Percentiles rank a stretch among this genome's conserved stretches.
phyloP scores from a whole-genome alignment of 1,140 invertebrate species.

The Drosophila takahashii region DNA sequence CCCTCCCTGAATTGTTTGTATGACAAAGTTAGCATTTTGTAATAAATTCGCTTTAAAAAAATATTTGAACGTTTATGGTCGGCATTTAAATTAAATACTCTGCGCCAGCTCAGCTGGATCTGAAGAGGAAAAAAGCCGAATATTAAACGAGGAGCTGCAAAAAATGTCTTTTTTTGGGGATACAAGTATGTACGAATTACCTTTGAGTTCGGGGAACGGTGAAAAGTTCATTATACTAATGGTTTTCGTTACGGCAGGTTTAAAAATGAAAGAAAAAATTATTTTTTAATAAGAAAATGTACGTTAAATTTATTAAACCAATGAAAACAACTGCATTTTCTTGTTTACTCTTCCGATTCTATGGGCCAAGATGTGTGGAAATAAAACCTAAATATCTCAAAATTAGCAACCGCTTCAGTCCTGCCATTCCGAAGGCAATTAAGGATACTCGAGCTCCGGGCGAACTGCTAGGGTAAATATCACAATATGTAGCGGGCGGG shows the following conservation, averaged over 20 bases:
- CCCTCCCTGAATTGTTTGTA: slow-evolving; percentile 63
- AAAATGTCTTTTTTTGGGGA: slow-evolving; percentile 5
- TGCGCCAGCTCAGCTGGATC: slow-evolving; percentile 23
- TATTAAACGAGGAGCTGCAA: slow-evolving; percentile 4
- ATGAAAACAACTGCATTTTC: slow-evolving; percentile 4
- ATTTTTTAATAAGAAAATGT: neutral
- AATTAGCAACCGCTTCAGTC: neutral
- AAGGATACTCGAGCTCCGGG: slow-evolving; percentile 13
- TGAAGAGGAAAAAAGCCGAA: neutral
- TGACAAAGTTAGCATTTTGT: slow-evolving; percentile 76
- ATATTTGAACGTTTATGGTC: slow-evolving; percentile 72
- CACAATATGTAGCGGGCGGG: slow-evolving; percentile 17
- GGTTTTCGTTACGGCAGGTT: neutral
- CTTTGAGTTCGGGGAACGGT: neutral
- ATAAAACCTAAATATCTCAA: slow-evolving; percentile 14
- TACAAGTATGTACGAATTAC: neutral
- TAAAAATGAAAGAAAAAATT: neutral
- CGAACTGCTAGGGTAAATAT: slow-evolving; percentile 13
- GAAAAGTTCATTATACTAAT: slow-evolving; percentile 28
- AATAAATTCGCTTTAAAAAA: slow-evolving; percentile 73
- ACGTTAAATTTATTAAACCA: neutral
- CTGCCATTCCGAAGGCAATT: slow-evolving; percentile 24
- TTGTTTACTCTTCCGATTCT: slow-evolving; percentile 21
- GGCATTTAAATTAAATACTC: slow-evolving; percentile 75
- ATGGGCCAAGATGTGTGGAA: neutral